These are phyloP conservation scores for Chaenodraco wilsoni DNA, from an alignment of 2,797 vertebrate genomes.

Conservation along the genomic window DNA sequence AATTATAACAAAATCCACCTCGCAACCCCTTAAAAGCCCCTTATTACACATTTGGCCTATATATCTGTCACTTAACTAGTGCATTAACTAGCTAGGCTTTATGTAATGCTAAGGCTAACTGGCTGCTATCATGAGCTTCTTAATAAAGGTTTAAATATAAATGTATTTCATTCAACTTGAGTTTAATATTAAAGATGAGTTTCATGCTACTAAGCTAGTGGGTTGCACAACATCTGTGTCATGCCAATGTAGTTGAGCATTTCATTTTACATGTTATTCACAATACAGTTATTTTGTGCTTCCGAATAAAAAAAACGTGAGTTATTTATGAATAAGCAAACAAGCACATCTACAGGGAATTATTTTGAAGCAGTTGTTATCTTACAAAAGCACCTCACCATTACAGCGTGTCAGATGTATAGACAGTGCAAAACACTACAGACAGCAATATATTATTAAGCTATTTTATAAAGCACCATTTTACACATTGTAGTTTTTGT, in stretches of 20 bases:
- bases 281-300: constrained; percentile 35
- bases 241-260: constrained; percentile 1
- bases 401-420: constrained; percentile 13
- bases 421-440: constrained; percentile 41
- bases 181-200: constrained; percentile 5
- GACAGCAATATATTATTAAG: constrained; percentile 20
- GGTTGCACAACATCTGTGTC: constrained; percentile 1
- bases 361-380: neutral
- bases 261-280: neutral
- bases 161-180: neutral
- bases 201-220: constrained; percentile 26
- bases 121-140: neutral
- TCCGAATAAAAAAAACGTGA: constrained; percentile 14
- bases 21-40: neutral
- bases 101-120: neutral
- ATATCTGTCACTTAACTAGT: neutral
- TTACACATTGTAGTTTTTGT: constrained; percentile 38
- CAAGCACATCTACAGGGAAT: constrained; percentile 14
- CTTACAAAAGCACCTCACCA: constrained; percentile 10
- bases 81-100: neutral
- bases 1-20: neutral
- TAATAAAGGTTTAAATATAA: neutral
- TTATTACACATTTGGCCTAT: neutral
- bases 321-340: no score
- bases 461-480: constrained; percentile 39